These are phyloP conservation scores for Brachypteracias leptosomus DNA, from an alignment of 2,113 vertebrate genomes.

Conservation along the genomic window DNA sequence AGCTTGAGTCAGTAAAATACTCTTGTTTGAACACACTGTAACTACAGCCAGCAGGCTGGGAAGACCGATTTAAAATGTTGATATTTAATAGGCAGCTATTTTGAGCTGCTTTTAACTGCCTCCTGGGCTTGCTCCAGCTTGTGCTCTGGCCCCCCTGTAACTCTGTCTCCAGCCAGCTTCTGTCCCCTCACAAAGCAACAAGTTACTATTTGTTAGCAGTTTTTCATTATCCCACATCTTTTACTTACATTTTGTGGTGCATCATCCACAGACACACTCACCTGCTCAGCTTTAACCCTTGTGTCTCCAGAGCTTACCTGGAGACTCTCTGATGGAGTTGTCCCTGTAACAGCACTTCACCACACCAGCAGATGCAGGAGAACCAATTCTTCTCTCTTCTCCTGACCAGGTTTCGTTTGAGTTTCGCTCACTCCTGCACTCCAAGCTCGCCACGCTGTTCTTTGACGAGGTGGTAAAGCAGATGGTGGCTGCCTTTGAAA, in stretches of 20 bases:
- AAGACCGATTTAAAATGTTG: not conserved
- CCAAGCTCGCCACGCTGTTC: constrained; percentile 89
- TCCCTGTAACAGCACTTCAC: not conserved
- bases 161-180: not conserved
- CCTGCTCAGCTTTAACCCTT: not conserved
- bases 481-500: constrained; percentile 93
- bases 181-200: not conserved
- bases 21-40: not conserved
- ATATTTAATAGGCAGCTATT: not conserved
- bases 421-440: constrained; percentile 94
- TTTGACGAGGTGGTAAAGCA: constrained; percentile 97
- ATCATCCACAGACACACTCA: not conserved
- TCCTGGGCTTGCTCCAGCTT: not conserved
- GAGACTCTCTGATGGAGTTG: not conserved
- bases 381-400: not conserved
- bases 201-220: not conserved
- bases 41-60: not conserved
- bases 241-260: not conserved
- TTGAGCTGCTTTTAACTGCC: not conserved
- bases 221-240: not conserved
- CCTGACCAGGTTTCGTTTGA: constrained; percentile 90
- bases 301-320: not conserved
- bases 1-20: not conserved
- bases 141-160: not conserved
- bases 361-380: not conserved